Evolutionary conservation across 2,888 invertebrate genomes (phyloP).

Genomic region (Parnassius orleans): DNA sequence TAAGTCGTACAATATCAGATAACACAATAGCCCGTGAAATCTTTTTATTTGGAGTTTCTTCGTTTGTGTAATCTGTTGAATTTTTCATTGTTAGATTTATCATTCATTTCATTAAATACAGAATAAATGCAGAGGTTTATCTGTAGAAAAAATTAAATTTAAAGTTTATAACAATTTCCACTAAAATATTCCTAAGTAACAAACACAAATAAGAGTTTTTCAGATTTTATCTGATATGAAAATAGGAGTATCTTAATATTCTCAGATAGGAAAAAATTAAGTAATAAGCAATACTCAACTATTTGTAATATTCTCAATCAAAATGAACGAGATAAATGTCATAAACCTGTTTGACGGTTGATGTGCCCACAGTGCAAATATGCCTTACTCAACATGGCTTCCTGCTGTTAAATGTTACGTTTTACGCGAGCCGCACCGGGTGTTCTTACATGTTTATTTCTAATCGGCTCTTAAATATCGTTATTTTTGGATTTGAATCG

Average conservation of each 20-base stretch:
- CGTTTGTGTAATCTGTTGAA: constrained; percentile 37
- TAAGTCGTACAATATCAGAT: constrained; percentile 77
- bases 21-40: constrained; percentile 74
- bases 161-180: too few relatives aligned
- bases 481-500: constrained; percentile 69
- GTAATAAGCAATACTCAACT: not conserved
- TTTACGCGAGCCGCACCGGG: constrained; percentile 65
- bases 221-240: too few relatives aligned
- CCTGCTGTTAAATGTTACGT: constrained; percentile 69
- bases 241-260: too few relatives aligned
- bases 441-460: constrained; percentile 65
- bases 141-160: too few relatives aligned
- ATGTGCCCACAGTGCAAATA: constrained; percentile 52
- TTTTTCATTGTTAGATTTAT: constrained; percentile 27
- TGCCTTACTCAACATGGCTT: constrained; percentile 47
- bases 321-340: constrained; percentile 56
- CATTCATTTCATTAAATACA: constrained; percentile 17
- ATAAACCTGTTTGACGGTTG: constrained; percentile 50
- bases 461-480: constrained; percentile 75
- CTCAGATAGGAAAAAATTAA: too few relatives aligned
- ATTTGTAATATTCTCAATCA: constrained; percentile 64
- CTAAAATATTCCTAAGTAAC: too few relatives aligned
- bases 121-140: not conserved
- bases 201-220: too few relatives aligned
- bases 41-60: constrained; percentile 59